These are phyloP conservation scores for Sebastes schlegelii DNA, from an alignment of 2,113 vertebrate genomes.

Conservation along the genomic window DNA sequence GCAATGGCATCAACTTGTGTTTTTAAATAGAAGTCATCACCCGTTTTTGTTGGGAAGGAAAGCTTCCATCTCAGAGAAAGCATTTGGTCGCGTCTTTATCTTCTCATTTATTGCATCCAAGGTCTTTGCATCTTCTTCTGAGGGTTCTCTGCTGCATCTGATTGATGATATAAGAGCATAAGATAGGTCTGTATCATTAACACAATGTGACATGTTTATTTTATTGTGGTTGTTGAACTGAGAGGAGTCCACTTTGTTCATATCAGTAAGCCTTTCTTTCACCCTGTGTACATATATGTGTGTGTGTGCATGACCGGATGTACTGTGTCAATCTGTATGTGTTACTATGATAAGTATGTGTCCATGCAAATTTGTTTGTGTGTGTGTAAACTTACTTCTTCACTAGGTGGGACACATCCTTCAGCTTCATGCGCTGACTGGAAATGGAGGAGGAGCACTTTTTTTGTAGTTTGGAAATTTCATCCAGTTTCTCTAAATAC, in stretches of 20 bases:
- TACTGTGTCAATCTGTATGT: not conserved
- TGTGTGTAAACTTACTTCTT: constrained; percentile 80
- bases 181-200: not conserved
- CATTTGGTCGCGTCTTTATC: constrained; percentile 87
- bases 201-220: not conserved
- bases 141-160: constrained; percentile 82
- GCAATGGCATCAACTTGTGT: not conserved
- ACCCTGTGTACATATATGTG: not conserved
- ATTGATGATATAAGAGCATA: constrained; percentile 12
- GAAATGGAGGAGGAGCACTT: constrained; percentile 86
- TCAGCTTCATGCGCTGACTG: constrained; percentile 87
- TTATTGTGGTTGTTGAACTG: not conserved
- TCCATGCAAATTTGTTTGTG: not conserved
- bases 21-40: constrained; percentile 75
- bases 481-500: constrained; percentile 92
- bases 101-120: constrained; percentile 85
- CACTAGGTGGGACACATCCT: constrained; percentile 84
- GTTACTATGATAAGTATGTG: not conserved
- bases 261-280: not conserved
- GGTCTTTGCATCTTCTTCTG: constrained; percentile 69
- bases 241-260: not conserved
- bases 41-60: constrained; percentile 96
- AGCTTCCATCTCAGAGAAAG: constrained; percentile 95
- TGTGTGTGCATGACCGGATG: not conserved
- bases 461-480: constrained; percentile 91